Conservation (phyloP, 2,797 vertebrate species). For the Aphelocoma californica region DNA sequence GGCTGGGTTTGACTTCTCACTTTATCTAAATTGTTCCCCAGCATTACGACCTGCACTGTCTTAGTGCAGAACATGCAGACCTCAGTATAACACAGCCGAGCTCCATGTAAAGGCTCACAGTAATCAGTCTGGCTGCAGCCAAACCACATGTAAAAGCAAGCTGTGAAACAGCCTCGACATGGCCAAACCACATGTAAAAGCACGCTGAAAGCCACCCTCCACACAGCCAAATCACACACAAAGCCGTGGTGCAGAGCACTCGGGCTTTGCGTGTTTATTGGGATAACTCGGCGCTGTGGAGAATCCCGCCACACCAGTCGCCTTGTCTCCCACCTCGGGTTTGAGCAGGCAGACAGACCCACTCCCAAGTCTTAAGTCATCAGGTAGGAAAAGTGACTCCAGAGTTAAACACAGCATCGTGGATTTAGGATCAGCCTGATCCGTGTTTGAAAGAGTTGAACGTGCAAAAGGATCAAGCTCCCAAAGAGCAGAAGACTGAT, state of each 20-base stretch:
- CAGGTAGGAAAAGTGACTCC: neutral
- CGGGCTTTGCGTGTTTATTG: neutral
- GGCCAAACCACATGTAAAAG: slow-evolving; percentile 59
- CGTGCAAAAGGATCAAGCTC: neutral
- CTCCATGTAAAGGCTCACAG: neutral
- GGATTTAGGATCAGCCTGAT: neutral
- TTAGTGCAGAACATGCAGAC: neutral
- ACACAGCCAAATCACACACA: neutral
- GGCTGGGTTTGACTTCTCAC: neutral
- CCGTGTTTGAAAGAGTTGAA: neutral
- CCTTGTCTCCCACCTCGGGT: neutral
- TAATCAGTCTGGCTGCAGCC: slow-evolving; percentile 15
- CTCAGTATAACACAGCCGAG: neutral
- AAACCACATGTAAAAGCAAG: slow-evolving; percentile 64
- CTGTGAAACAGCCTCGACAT: slow-evolving; percentile 25
- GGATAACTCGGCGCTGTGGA: neutral
- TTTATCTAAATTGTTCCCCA: neutral
- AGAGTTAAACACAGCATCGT: neutral
- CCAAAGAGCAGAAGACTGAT: neutral
- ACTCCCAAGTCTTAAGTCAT: neutral
- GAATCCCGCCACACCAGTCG: neutral
- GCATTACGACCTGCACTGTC: neutral
- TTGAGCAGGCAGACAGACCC: neutral
- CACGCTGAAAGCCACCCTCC: slow-evolving; percentile 23
- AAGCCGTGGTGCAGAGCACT: neutral